These are phyloP conservation scores for Marisa cornuarietis DNA, from an alignment of 1,140 invertebrate species.

Conservation along the genomic window DNA sequence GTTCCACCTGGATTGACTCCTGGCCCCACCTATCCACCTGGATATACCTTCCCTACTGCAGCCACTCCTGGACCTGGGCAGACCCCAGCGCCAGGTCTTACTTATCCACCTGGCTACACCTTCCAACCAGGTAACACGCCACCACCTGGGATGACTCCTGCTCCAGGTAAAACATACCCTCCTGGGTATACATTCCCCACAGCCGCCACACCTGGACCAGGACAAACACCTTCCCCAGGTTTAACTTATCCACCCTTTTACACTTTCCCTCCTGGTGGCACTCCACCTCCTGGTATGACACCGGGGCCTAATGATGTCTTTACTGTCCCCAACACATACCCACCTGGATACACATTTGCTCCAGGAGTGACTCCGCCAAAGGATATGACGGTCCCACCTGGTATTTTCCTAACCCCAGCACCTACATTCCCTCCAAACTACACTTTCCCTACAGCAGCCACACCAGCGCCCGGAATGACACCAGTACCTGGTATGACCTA, in stretches of 20 bases:
- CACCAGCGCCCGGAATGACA: not conserved
- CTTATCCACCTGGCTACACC: not conserved
- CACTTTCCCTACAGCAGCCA: not conserved
- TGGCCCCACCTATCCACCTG: too few relatives aligned
- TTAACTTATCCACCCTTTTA: not conserved
- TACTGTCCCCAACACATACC: not conserved
- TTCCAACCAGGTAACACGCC: not conserved
- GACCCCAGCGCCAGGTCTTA: conserved; percentile 5
- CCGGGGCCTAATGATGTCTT: not conserved
- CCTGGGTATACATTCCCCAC: too few relatives aligned
- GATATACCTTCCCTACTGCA: too few relatives aligned
- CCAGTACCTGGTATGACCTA: conserved; percentile 5
- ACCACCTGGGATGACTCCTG: too few relatives aligned
- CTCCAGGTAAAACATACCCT: not conserved
- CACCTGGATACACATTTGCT: too few relatives aligned
- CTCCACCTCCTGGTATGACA: too few relatives aligned
- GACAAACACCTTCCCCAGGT: not conserved
- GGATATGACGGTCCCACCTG: not conserved
- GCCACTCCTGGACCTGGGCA: conserved; percentile 4
- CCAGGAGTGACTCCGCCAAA: not conserved
- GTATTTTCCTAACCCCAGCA: too few relatives aligned
- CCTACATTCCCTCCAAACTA: too few relatives aligned
- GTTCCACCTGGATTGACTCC: too few relatives aligned
- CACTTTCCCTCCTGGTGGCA: too few relatives aligned
- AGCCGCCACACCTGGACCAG: too few relatives aligned